Evolutionary conservation across 2,113 vertebrate genomes (phyloP), one percentile per base, ranked within the genome.

Genomic region (Lophius piscatorius): DNA sequence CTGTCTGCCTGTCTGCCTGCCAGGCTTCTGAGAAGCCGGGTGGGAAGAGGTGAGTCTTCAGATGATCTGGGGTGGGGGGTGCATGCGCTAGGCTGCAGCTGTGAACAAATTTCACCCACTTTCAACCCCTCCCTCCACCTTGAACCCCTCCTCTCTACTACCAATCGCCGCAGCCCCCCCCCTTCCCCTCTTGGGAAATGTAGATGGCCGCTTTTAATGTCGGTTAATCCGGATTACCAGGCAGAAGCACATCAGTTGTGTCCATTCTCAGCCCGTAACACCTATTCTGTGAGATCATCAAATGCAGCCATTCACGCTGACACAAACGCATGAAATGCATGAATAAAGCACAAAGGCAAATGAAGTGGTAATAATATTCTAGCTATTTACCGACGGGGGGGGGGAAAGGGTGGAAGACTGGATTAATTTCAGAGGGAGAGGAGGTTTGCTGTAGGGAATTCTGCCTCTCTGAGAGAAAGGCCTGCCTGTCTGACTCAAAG

Each of bases 151-250:
- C 47, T 33, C 20, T 24, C 40, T 23, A 42, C 70, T 60, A 42
- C 65, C 70, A 63, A 61, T 66, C 18, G 26, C 78, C 52, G 0
- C 48, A 1, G 6, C 38, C 38, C 38, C 3, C 6, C 45, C 45
- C 50, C 65, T 55, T 64, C 17, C 74, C 75, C 82, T 82, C 74
- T 57, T 49, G 87, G 83, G 87, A 89, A 87, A 89, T 73, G 49
- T 80, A 88, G 86, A 88, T 70, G 76, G 80, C 70, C 48, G 66
- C 69, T 85, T 92, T 89, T 81, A 83, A 87, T 85, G 86, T 88
- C 61, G 18, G 71, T 75, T 91, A 91, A 89, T 91, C 91, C 85
- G 89, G 89, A 88, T 92, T 91, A 92, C 45, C 60, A 68, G 59
- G 71, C 80, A 70, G 70, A 80, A 59, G 70, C 85, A 79, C 79